A percentile compares a stretch with the other conserved stretches of the same genome.
Conservation (phyloP, 92 coral and sea anemone genomes). For the Nematostella vectensis region DNA sequence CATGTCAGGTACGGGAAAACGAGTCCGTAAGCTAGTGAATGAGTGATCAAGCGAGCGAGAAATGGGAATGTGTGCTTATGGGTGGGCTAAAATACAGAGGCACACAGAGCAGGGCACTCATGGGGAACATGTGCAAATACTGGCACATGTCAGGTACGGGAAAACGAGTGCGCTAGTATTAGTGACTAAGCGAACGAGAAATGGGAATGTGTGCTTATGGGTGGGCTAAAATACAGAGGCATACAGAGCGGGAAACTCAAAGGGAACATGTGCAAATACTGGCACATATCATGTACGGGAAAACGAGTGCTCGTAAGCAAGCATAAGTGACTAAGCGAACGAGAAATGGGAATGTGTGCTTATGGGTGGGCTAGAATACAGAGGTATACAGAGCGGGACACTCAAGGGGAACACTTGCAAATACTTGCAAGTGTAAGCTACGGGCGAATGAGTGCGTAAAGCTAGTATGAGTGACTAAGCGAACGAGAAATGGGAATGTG, state of each 20-base stretch:
- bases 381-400: constrained; percentile 29
- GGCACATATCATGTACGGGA: constrained; percentile 39
- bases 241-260: constrained; percentile 9
- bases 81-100: constrained; percentile 78
- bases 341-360: too few species aligned
- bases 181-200: neutral
- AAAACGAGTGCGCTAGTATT: too few species aligned
- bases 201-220: too few species aligned
- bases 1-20: constrained; percentile 17
- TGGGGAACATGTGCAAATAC: constrained; percentile 30
- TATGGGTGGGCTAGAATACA: constrained; percentile 73
- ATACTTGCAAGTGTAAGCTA: constrained; percentile 43
- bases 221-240: constrained; percentile 73
- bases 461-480: neutral
- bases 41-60: neutral
- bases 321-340: neutral
- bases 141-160: constrained; percentile 43
- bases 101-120: constrained; percentile 7
- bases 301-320: too few species aligned
- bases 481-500: too few species aligned
- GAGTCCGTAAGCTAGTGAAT: constrained; percentile 6
- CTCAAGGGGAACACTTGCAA: constrained; percentile 21
- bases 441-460: constrained; percentile 14
- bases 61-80: too few species aligned
- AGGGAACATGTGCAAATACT: constrained; percentile 34